A percentile compares a stretch with the other conserved stretches of the same genome.
Conservation (phyloP, 2,888 invertebrate species). For the Parnassius glacialis region DNA sequence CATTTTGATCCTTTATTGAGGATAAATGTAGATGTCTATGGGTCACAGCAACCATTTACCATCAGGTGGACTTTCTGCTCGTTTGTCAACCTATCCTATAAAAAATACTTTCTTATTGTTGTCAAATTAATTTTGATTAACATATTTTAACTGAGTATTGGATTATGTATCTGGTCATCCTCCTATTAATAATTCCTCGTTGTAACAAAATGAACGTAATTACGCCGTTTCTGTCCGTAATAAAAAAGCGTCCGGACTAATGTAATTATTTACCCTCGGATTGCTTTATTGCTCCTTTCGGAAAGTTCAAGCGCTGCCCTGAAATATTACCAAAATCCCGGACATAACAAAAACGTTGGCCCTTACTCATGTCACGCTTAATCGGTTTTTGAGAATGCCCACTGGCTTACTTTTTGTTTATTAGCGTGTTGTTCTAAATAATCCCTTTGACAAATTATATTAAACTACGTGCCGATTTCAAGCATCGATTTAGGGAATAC, state of each 20-base stretch:
- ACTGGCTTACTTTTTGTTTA: not conserved
- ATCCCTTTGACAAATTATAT: not conserved
- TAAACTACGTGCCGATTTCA: too few relatives aligned
- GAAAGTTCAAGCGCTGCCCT: not conserved
- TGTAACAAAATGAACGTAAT: conserved; percentile 49
- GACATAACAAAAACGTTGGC: not conserved
- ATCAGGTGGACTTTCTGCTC: too few relatives aligned
- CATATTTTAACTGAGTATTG: too few relatives aligned
- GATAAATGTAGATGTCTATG: too few relatives aligned
- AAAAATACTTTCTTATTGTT: too few relatives aligned
- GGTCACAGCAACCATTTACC: too few relatives aligned
- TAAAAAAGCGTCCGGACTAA: conserved; percentile 54
- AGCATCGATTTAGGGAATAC: too few relatives aligned
- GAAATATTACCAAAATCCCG: not conserved
- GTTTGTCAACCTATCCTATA: too few relatives aligned
- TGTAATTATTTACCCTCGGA: conserved; percentile 66
- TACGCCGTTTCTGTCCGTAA: conserved; percentile 52
- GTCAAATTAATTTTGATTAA: too few relatives aligned
- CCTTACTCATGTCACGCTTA: not conserved
- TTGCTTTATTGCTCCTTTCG: conserved; percentile 54
- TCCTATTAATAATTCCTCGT: too few relatives aligned
- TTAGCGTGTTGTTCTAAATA: not conserved
- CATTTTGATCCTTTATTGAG: too few relatives aligned
- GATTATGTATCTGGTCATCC: too few relatives aligned
- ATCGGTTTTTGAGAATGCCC: conserved; percentile 1